phyloP scores from a whole-genome alignment of 2,888 invertebrate species.

The Protophormia terraenovae region DNA sequence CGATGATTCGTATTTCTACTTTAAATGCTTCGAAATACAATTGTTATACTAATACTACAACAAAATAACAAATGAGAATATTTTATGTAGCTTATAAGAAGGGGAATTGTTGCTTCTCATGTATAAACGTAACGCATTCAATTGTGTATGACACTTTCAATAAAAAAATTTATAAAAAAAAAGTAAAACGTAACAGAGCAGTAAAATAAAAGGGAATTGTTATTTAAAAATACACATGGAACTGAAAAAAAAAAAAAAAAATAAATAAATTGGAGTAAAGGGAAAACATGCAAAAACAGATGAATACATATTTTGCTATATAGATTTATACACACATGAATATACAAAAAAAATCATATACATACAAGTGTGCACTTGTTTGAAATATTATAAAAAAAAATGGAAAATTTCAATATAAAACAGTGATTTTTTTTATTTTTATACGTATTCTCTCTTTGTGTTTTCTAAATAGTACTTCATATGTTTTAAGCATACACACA shows the following conservation, averaged over 20 bases:
- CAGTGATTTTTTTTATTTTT: conserved; percentile 31
- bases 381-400: neutral
- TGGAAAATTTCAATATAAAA: conserved; percentile 35
- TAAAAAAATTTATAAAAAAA: conserved; percentile 34
- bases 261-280: conserved; percentile 8
- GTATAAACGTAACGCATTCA: conserved; percentile 63
- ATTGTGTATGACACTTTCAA: conserved; percentile 67
- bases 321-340: neutral
- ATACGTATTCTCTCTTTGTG: neutral
- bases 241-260: neutral
- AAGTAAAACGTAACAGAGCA: neutral
- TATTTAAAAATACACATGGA: conserved; percentile 24
- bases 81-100: too few relatives aligned
- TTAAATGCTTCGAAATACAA: neutral
- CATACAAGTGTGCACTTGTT: neutral
- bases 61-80: too few relatives aligned
- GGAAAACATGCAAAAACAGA: neutral
- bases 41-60: neutral
- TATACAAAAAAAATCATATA: neutral
- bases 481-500: neutral
- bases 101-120: conserved; percentile 46
- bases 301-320: neutral
- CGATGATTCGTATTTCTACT: neutral
- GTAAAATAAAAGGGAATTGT: conserved; percentile 38
- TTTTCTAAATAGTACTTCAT: neutral